Evolutionary conservation across 2,113 vertebrate species (phyloP).

Genomic region (Phainopepla nitens): DNA sequence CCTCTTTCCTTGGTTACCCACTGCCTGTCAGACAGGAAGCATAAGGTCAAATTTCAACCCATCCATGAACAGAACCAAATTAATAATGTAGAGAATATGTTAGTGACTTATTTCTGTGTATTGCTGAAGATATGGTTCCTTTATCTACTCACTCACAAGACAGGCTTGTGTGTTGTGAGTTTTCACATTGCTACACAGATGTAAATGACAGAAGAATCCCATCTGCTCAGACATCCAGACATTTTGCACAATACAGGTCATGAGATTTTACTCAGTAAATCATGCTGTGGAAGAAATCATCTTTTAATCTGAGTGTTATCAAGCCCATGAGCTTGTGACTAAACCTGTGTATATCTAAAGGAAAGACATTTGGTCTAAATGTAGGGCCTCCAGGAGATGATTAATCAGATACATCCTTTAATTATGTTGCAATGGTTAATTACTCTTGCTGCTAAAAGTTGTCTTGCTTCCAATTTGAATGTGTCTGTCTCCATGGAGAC

Average conservation of each 20-base stretch:
- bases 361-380: slow-evolving; percentile 40
- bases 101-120: neutral
- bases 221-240: neutral
- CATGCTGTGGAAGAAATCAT: neutral
- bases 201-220: neutral
- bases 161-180: neutral
- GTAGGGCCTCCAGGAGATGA: slow-evolving; percentile 44
- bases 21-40: neutral
- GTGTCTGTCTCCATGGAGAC: slow-evolving; percentile 62
- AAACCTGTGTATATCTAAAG: neutral
- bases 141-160: neutral
- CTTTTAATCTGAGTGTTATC: neutral
- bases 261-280: neutral
- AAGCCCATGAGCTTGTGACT: slow-evolving; percentile 7
- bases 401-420: slow-evolving; percentile 54
- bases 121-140: neutral
- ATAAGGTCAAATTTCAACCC: neutral
- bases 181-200: neutral
- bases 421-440: slow-evolving; percentile 57
- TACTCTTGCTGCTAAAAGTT: slow-evolving; percentile 46
- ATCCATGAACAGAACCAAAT: neutral
- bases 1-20: neutral
- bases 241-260: neutral
- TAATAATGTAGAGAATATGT: neutral
- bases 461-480: slow-evolving; percentile 47